These are phyloP conservation scores for Mobula hypostoma DNA, from an alignment of 2,113 vertebrate genomes.

Conservation along the genomic window DNA sequence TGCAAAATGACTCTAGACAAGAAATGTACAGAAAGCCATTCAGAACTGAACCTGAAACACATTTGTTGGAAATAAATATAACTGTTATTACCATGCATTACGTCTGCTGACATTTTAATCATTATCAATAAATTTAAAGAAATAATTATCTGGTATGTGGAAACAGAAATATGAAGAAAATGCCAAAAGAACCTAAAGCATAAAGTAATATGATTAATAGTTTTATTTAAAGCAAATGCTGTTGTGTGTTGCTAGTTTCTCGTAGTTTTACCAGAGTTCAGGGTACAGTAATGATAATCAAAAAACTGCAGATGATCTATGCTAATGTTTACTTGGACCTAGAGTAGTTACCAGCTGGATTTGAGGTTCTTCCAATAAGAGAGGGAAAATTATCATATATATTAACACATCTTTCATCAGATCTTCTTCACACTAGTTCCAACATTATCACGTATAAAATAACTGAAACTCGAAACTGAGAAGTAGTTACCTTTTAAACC, in stretches of 20 bases:
- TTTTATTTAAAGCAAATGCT: background rate
- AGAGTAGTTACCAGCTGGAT: background rate
- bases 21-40: background rate
- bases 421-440: background rate
- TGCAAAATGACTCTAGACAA: background rate
- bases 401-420: background rate
- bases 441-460: background rate
- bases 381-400: background rate
- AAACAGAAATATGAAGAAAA: background rate
- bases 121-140: background rate
- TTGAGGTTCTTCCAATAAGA: background rate
- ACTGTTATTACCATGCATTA: background rate
- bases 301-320: background rate
- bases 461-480: too few species aligned
- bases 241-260: background rate
- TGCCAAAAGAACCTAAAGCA: background rate
- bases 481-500: background rate
- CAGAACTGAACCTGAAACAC: background rate
- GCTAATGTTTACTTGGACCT: background rate
- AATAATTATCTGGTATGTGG: background rate
- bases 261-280: background rate
- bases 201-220: background rate
- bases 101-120: too few species aligned
- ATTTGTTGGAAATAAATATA: background rate
- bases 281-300: background rate